These are phyloP conservation scores for Notolabrus celidotus DNA, from an alignment of 2,797 vertebrate species.

Conservation along the genomic window DNA sequence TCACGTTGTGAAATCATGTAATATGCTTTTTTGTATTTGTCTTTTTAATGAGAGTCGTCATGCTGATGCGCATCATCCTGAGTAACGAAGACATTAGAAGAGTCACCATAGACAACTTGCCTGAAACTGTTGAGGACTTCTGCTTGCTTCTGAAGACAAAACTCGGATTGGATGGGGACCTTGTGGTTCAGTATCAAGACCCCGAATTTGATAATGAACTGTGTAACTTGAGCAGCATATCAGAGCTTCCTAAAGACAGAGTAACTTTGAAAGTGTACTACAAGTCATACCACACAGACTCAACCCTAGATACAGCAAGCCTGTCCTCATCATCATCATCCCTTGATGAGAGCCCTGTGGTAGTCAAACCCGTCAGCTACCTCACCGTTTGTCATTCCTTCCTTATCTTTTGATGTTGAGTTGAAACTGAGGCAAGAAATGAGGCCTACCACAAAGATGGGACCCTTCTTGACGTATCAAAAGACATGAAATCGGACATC, in stretches of 20 bases:
- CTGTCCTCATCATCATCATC: neutral
- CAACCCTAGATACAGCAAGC: neutral
- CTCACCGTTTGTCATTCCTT: neutral
- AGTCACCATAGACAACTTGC: neutral
- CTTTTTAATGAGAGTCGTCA: neutral
- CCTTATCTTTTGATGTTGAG: neutral
- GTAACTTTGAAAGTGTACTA: neutral
- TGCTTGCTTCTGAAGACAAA: neutral
- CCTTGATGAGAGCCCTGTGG: neutral
- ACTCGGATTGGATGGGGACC: neutral
- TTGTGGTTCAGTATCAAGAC: neutral
- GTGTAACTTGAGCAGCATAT: neutral
- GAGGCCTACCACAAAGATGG: constrained; percentile 20
- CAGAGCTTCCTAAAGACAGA: neutral
- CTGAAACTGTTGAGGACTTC: neutral
- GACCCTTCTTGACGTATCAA: constrained; percentile 16
- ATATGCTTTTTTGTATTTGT: neutral
- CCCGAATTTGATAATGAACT: neutral
- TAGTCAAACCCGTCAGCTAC: neutral
- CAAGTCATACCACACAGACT: neutral
- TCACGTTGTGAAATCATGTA: neutral
- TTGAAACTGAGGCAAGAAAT: neutral
- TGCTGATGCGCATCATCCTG: too few relatives aligned
- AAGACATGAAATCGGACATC: constrained; percentile 33
- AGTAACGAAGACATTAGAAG: neutral